These are phyloP conservation scores for Pyrgus malvae DNA, from an alignment of 2,888 invertebrate species.

Conservation along the genomic window DNA sequence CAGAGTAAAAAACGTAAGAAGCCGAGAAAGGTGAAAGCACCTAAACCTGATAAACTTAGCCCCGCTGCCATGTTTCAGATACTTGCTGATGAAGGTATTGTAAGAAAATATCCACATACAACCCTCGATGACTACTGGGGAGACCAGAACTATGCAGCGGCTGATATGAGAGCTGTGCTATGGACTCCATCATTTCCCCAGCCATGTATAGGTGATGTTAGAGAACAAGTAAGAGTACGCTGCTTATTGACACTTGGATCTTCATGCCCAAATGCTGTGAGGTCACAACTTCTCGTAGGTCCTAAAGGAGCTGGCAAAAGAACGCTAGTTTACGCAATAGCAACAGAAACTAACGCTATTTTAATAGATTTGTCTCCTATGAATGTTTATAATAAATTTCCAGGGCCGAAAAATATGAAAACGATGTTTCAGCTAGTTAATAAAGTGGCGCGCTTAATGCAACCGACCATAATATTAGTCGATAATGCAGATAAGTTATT, in stretches of 20 bases:
- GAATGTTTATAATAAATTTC: constrained; percentile 85
- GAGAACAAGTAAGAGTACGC: constrained; percentile 81
- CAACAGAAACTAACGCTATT: constrained; percentile 87
- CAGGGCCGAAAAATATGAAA: constrained; percentile 84
- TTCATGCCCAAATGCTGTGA: constrained; percentile 60
- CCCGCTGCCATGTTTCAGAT: constrained; percentile 87
- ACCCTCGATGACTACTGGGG: constrained; percentile 85
- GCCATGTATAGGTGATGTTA: constrained; percentile 82
- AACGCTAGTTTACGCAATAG: constrained; percentile 87
- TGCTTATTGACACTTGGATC: constrained; percentile 83
- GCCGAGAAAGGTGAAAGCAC: constrained; percentile 67
- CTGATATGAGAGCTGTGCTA: constrained; percentile 66
- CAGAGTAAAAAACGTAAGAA: constrained; percentile 59
- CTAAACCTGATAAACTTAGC: constrained; percentile 83
- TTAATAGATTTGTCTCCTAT: constrained; percentile 89
- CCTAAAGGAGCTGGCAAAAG: constrained; percentile 87
- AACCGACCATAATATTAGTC: constrained; percentile 88
- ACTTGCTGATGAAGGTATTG: constrained; percentile 86
- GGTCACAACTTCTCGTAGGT: constrained; percentile 86
- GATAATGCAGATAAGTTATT: constrained; percentile 86
- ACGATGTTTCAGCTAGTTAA: constrained; percentile 84
- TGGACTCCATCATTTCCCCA: constrained; percentile 75
- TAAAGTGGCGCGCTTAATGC: constrained; percentile 85
- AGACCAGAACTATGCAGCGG: constrained; percentile 84
- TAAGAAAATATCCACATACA: constrained; percentile 82